Percentiles rank a stretch among this genome's conserved stretches.
Conservation (phyloP, 2,113 vertebrate genomes). For the Python bivittatus region DNA sequence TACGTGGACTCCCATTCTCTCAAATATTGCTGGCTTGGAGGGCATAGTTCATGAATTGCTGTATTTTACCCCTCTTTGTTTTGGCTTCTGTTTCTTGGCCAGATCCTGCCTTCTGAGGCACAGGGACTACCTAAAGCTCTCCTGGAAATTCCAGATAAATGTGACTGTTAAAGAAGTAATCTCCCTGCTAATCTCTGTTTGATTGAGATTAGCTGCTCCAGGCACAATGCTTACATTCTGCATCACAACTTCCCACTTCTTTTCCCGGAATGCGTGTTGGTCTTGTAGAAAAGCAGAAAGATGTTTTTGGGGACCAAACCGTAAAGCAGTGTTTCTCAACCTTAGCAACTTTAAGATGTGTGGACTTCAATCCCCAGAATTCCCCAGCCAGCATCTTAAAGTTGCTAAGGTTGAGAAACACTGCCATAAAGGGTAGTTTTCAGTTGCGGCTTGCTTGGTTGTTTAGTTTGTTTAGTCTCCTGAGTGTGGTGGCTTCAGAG, state of each 20-base stretch:
- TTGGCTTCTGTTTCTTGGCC: neutral
- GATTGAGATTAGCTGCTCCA: neutral
- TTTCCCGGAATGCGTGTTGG: neutral
- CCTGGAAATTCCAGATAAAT: neutral
- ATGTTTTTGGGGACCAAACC: constrained; percentile 18
- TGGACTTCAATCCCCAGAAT: too few relatives aligned
- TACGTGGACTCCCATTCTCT: neutral
- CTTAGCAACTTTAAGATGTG: too few relatives aligned
- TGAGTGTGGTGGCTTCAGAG: constrained; percentile 36
- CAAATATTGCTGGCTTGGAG: too few relatives aligned
- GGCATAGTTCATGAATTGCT: neutral
- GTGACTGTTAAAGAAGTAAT: neutral
- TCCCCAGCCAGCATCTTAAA: too few relatives aligned
- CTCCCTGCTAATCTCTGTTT: neutral
- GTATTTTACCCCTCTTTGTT: too few relatives aligned
- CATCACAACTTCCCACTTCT: accelerated
- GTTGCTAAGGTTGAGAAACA: too few relatives aligned
- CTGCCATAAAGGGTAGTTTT: neutral
- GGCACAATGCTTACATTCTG: neutral
- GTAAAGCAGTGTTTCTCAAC: too few relatives aligned
- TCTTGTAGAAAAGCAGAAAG: constrained; percentile 9
- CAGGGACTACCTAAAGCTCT: too few relatives aligned
- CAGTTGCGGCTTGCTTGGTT: neutral
- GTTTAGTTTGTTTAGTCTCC: constrained; percentile 1
- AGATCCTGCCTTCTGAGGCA: neutral